Evolutionary conservation across 2,113 vertebrate genomes (phyloP).

Genomic region (Crocuta crocuta): DNA sequence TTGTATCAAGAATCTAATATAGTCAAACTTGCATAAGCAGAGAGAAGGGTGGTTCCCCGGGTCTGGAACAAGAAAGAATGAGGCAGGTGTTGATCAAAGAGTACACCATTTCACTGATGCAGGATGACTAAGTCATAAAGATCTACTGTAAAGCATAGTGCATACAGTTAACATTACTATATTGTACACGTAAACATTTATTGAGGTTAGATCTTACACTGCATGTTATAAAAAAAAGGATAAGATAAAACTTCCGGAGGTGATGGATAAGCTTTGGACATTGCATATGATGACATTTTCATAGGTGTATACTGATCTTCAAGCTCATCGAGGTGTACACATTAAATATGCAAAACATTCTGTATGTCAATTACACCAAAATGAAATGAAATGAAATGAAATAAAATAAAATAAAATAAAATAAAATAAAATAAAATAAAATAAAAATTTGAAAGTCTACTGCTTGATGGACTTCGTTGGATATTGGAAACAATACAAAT

Average conservation of each 20-base stretch:
- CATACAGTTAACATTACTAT: not conserved
- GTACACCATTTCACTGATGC: not conserved
- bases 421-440: too few species aligned
- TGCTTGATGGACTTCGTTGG: not conserved
- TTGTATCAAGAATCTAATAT: not conserved
- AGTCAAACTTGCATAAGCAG: not conserved
- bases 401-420: too few species aligned
- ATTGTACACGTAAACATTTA: not conserved
- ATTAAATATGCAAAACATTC: not conserved
- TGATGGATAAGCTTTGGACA: not conserved
- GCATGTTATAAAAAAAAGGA: not conserved
- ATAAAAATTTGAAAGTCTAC: not conserved
- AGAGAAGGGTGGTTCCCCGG: too few species aligned
- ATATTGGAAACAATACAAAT: not conserved
- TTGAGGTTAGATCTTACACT: not conserved
- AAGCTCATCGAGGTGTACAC: not conserved
- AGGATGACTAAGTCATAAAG: not conserved
- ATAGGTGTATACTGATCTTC: not conserved
- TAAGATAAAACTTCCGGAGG: not conserved
- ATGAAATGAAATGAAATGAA: not conserved
- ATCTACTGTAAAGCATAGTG: not conserved
- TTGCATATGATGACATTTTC: not conserved
- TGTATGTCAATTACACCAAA: not conserved
- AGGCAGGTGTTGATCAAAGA: not conserved
- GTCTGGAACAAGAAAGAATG: not conserved